Evolutionary conservation across 2,888 invertebrate species (phyloP), one percentile per base, ranked within the genome.

Genomic region (Branchipolynoe longqiensis): DNA sequence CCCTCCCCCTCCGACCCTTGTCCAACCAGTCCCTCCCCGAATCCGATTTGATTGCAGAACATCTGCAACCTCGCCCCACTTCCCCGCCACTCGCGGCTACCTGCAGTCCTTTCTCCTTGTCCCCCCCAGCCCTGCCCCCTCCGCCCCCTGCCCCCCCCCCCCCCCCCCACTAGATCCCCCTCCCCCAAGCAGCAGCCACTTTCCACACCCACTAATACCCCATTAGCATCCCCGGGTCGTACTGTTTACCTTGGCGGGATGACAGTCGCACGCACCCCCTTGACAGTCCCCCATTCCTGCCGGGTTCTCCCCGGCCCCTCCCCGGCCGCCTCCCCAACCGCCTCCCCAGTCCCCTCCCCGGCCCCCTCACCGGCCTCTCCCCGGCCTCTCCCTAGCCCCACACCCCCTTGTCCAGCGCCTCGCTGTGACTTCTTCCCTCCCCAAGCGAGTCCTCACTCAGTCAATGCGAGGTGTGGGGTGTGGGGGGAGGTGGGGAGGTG

Each of bases 231-330:
- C 48, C 48, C 48, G 8, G 8, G 18, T 8, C 48, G 8, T 18
- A 6, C 62, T 69, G 69, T 69, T 69, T 69, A 69, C 69, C 33
- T 69, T 69, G 69, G 69, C 33, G 36, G 69, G 4, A 33, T 14
- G 69, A 69, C 69, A 38, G 69, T 22, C 28, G n/a, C 62, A 62
- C 18, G n/a, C 62, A 62, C 62, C 62, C 62, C n/a, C 69, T 33
- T n/a, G 12, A 25, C 25, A 31, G 28, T 31, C 25, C 28, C 58
- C n/a, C n/a, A n/a, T n/a, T n/a, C n/a, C n/a, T n/a, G n/a, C n/a
- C n/a, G n/a, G n/a, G n/a, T n/a, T n/a, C n/a, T n/a, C n/a, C n/a
- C n/a, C n/a, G n/a, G n/a, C n/a, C 48, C 48, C 48, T 48, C 48
- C 48, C 8, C 8, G 48, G 48, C 48, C n/a, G n/a, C n/a, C n/a